Evolutionary conservation across 2,888 invertebrate genomes (phyloP).

Genomic region (Dicycla oo): DNA sequence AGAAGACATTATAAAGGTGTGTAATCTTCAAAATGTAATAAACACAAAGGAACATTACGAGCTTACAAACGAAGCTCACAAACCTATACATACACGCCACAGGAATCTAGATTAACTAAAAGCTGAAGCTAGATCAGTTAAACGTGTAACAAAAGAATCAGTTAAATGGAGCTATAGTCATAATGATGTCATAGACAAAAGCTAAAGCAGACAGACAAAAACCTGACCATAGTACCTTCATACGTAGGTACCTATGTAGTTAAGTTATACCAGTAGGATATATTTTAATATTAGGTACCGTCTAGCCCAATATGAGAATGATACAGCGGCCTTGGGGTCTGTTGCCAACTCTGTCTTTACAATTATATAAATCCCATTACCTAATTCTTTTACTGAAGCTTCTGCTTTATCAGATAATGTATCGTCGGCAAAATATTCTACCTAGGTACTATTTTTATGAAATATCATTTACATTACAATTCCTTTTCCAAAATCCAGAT

Average conservation of each 20-base stretch:
- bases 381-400: constrained; percentile 32
- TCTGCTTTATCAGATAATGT: constrained; percentile 20
- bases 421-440: constrained; percentile 1
- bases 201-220: constrained; percentile 73
- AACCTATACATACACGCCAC: constrained; percentile 29
- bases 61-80: constrained; percentile 21
- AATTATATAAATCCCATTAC: constrained; percentile 51
- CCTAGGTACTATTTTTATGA: not conserved
- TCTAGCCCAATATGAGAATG: constrained; percentile 48
- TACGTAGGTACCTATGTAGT: constrained; percentile 25
- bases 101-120: constrained; percentile 58
- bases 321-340: constrained; percentile 56
- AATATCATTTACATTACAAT: not conserved
- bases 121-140: constrained; percentile 64
- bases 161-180: constrained; percentile 62
- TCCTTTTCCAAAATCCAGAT: constrained; percentile 8
- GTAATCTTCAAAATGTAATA: not conserved
- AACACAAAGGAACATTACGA: constrained; percentile 32
- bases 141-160: constrained; percentile 67
- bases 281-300: constrained; percentile 37
- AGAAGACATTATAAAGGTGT: not conserved
- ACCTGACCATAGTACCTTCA: constrained; percentile 62
- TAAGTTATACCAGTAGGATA: constrained; percentile 56
- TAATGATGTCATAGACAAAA: constrained; percentile 72
- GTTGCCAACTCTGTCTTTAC: constrained; percentile 51